Evolutionary conservation across 2,888 invertebrate genomes (phyloP), one percentile per base, ranked within the genome.

Genomic region (Meteorus cinctellus): DNA sequence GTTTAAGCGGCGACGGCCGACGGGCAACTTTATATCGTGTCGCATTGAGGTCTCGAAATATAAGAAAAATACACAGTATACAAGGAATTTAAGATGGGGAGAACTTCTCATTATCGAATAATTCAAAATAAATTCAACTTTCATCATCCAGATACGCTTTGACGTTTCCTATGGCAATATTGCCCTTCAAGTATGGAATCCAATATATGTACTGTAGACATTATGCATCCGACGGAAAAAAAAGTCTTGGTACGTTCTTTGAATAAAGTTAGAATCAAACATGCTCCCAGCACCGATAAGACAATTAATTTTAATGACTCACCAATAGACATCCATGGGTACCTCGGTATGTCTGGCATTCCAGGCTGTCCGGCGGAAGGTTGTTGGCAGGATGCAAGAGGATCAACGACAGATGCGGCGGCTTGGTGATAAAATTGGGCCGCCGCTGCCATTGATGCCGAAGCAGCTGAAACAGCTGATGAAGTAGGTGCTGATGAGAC

Each of bases 261-360:
- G 27, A 29, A 12, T 24, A 29, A 62, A 29, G 29, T 65, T 19
- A 29, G 8, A 24, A 31, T 12, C 16, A 24, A 27, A 2, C 51
- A 72, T 66, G 66, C 72, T 34, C 8, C 24, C 41, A 24, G 4
- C 19, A 60, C 16, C 4, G 31, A 31, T 8, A 8, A 27, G n/a
- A 60, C 8, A 16, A 31, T 63, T 12, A 48, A 24, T 10, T 31
- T 12, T 16, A 24, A 12, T 19, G 36, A 92, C 93, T 94, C 93
- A 97, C 97, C 97, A 92, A 97, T 96, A 88, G 97, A 96, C 97
- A 97, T 97, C 97, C 97, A 97, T 68, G 97, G 97, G 90, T 97
- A 97, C 88, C 97, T 94, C 75, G 97, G 97, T 89, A 97, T 95
- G 91, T 97, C 97, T 69, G 96, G 96, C 89, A 97, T 94, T 41